Evolutionary conservation across 2,113 vertebrate genomes (phyloP), one percentile per base, ranked within the genome.

Genomic region (Numida meleagris): DNA sequence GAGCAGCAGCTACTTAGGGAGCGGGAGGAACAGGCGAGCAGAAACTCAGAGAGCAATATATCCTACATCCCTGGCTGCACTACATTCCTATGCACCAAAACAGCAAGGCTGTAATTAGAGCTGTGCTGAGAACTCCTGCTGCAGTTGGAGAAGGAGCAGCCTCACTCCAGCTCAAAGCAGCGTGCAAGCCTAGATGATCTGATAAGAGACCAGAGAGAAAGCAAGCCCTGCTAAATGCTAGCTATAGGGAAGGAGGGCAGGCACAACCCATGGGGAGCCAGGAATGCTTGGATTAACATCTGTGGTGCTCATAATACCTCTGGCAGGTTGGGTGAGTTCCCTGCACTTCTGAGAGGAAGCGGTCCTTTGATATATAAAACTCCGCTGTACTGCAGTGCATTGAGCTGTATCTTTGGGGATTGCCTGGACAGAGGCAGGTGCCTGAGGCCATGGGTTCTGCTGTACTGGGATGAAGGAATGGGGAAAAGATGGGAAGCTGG

Each of bases 251-350:
- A 19, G 36, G 48, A 53, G 14, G 6, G 19, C 24, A 74, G 51
- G 13, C 40, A 53, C 14, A 43, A 6, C 14, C 33, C 5, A 3
- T 14, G 50, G 38, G 36, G 17, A 81, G 27, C 0, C 0, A 9
- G 8, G 36, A 51, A 66, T 9, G 43, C 11, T 14, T 55, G 21
- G 46, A 62, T 46, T n/a, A 67, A 46, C 66, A 85, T 16, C 79
- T 79, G 66, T 4, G 1, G 42, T 53, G 76, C 80, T 62, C 33
- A 46, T 27, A 58, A 27, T 34, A 27, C 57, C 53, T 87, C 12
- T 67, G 70, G 51, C 74, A 3, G 2, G n/a, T 29, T 14, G 24
- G 51, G 46, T 4, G 3, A 78, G 18, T 55, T 66, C 6, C 40
- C 65, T 66, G 74, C 31, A 78, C 13, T 1, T 27, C 12, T 51